Base-by-base conservation (phyloP, 2,113 vertebrate species). In the Atractosteus spatula region DNA sequence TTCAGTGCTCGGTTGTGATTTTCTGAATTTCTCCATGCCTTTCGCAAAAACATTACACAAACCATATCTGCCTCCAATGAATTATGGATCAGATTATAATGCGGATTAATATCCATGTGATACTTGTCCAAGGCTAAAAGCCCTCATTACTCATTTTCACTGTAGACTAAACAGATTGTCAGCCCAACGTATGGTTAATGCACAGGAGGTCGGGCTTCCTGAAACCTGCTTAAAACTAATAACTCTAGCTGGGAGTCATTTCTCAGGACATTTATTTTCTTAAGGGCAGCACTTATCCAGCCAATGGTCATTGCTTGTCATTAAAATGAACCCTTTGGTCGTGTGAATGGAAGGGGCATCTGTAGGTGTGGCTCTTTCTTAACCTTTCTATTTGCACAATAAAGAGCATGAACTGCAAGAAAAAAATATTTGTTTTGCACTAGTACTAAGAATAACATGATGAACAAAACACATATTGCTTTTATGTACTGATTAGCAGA, bases 131-230 rank as follows among this genome's bases (percentile, higher is more conserved):
- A 68, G 0, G 13, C 41, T 74, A 70, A 69, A 42, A 41, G 51
- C 14, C 10, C 8, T 51, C 68, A 69, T 74, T 74, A 70, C 54
- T 70, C 61, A 74, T 70, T 74, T 70, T 64, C 55, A 43, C 68
- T 41, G 61, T 64, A 70, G 67, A 70, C 67, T 74, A 74, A 74
- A 57, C 68, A 70, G 59, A 65, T 55, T 70, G 11, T 70, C 59
- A 63, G n/a, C 59, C 41, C 42, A 14, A 54, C 10, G 12, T 3
- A 3, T 8, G 43, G 10, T 47, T 5, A 17, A 13, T 16, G 8
- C 45, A 8, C 41, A 51, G 44, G 8, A 45, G 57, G 17, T 55
- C 44, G 54, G 59, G 16, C 57, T 17, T 41, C 47, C 0, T 11
- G 11, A 16, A 47, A 0, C 13, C 13, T 17, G 51, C 71, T 42